phyloP scores from a whole-genome alignment of 92 coral and sea anemone genomes.

The Zoanthus sociatus region DNA sequence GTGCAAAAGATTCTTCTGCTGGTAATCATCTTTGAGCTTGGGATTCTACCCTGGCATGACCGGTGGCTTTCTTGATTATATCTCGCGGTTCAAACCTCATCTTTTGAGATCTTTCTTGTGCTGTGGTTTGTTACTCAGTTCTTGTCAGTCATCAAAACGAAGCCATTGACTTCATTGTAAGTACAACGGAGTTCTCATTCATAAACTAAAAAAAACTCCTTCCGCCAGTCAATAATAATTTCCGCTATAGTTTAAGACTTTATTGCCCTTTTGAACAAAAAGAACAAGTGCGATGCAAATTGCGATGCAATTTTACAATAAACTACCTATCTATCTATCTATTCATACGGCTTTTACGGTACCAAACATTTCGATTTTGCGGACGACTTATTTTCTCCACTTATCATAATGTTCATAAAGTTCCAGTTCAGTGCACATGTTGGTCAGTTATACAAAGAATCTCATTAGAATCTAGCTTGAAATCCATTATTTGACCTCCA shows the following conservation, averaged over 20 bases:
- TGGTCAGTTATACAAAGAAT: too few relatives aligned
- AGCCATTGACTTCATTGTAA: slow-evolving; percentile 62
- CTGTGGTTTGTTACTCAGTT: slow-evolving; percentile 65
- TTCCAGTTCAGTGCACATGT: too few relatives aligned
- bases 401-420: too few relatives aligned
- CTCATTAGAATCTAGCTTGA: too few relatives aligned
- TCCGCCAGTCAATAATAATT: too few relatives aligned
- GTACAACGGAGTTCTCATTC: slow-evolving; percentile 58
- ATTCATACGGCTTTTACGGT: slow-evolving; percentile 66
- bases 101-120: slow-evolving; percentile 57
- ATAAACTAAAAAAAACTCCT: too few relatives aligned
- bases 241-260: too few relatives aligned
- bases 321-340: not conserved
- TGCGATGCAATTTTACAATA: too few relatives aligned
- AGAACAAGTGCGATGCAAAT: too few relatives aligned
- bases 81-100: slow-evolving; percentile 10
- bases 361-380: slow-evolving; percentile 61
- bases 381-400: slow-evolving; percentile 38
- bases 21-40: slow-evolving; percentile 24
- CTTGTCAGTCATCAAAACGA: slow-evolving; percentile 42
- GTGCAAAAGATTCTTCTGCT: slow-evolving; percentile 8
- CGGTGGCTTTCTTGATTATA: slow-evolving; percentile 14
- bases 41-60: slow-evolving; percentile 36
- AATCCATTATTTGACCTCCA: too few relatives aligned
- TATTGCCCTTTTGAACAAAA: too few relatives aligned